A percentile compares a stretch with the other conserved stretches of the same genome.
Evolutionary conservation across 1,140 invertebrate species (phyloP).

Genomic region (Anagrus nilaparvatae): DNA sequence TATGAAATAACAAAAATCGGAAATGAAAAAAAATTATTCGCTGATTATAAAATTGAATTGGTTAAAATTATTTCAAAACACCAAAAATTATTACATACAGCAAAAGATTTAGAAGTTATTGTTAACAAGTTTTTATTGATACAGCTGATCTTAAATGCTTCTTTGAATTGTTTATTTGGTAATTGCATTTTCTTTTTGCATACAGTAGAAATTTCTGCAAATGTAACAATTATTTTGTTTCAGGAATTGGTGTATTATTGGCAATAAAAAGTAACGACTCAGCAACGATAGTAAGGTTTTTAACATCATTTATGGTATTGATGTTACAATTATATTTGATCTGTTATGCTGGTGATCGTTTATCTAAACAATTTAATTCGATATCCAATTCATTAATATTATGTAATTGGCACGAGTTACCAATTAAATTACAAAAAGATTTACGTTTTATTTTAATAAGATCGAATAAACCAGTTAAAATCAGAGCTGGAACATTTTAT

Average conservation of each 20-base stretch:
- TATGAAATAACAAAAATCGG: constrained; percentile 1
- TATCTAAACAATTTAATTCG: constrained; percentile 13
- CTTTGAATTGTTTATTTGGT: constrained; percentile 24
- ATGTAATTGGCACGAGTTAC: constrained; percentile 20
- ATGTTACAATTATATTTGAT: constrained; percentile 20
- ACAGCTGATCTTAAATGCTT: constrained; percentile 13
- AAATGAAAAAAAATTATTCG: background rate
- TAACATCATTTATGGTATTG: constrained; percentile 13
- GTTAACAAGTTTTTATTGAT: constrained; percentile 16
- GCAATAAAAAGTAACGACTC: constrained; percentile 9
- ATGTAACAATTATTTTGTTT: constrained; percentile 8
- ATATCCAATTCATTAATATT: constrained; percentile 16
- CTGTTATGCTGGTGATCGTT: constrained; percentile 21
- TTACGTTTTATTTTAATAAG: constrained; percentile 22
- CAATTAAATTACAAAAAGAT: constrained; percentile 14
- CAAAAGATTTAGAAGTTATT: constrained; percentile 9
- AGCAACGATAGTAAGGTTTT: constrained; percentile 4
- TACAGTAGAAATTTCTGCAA: background rate
- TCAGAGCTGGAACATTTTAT: constrained; percentile 22
- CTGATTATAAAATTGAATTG: background rate
- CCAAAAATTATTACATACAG: constrained; percentile 7
- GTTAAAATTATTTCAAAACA: constrained; percentile 11
- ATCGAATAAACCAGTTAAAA: constrained; percentile 14
- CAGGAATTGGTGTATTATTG: constrained; percentile 22
- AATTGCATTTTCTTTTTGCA: constrained; percentile 5